Evolutionary conservation across 2,113 vertebrate genomes (phyloP), one percentile per base, ranked within the genome.

Genomic region (Oxyruncus cristatus): DNA sequence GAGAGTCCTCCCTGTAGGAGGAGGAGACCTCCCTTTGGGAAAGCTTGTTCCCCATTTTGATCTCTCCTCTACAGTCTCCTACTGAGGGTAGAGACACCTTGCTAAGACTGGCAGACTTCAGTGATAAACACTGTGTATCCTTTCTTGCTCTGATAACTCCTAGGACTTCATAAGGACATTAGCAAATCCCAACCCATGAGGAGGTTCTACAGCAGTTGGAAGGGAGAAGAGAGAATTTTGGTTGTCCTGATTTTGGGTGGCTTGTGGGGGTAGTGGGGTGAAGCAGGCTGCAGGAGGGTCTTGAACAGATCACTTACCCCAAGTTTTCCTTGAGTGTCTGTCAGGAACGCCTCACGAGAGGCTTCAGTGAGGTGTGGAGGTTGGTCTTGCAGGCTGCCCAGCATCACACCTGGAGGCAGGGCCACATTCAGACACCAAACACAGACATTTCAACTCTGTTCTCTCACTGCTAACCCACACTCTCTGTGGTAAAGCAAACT

Each of bases 261-360:
- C 35, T 72, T 85, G 8, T 44, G 66, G 6, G 12, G 35, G 37
- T 35, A 76, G 30, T 10, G 28, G 20, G 10, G 9, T 9, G 15
- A 74, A 71, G 27, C 6, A 92, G 37, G 30, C 8, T 59, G 21
- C 24, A 66, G 28, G 6, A 92, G 5, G 10, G 22, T 76, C 23
- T 41, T 23, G 50, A 50, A 71, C 3, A 63, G 37, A 35, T 41
- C 0, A 0, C 26, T 72, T 44, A 27, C 4, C 33, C 24, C 82
- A 26, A 53, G 8, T 0, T 76, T 9, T 44, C n/a, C 28, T 58
- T 28, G 56, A 2, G 1, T 89, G 35, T 16, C 14, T 2, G 0
- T 24, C 3, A 11, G 27, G 30, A 68, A 32, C 0, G 0, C 28
- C 11, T 42, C 17, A 49, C 2, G 6, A 24, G 11, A 27, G 41